A percentile compares a stretch with the other conserved stretches of the same genome.
phyloP scores from a whole-genome alignment of 2,797 vertebrate genomes.

The Gambelia wislizenii region DNA sequence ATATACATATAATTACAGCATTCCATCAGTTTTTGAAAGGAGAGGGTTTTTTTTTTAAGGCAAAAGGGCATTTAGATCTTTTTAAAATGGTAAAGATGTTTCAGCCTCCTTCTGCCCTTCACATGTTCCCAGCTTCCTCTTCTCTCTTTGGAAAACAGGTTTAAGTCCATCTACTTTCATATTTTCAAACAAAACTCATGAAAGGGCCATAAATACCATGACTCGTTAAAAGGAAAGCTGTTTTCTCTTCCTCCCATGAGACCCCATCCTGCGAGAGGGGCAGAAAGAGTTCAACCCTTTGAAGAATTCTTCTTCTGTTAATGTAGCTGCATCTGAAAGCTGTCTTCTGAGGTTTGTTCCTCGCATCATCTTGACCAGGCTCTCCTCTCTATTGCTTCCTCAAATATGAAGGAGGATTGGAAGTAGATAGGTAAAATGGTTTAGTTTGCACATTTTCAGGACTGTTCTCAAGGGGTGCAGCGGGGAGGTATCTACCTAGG shows the following conservation, averaged over 20 bases:
- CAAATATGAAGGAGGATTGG: constrained; percentile 69
- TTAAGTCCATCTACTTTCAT: constrained; percentile 74
- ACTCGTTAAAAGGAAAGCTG: constrained; percentile 78
- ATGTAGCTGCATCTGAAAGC: constrained; percentile 72
- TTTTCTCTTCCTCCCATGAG: constrained; percentile 74
- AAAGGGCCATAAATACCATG: constrained; percentile 76
- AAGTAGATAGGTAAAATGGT: constrained; percentile 50
- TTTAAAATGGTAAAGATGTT: constrained; percentile 56
- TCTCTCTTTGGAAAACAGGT: constrained; percentile 69
- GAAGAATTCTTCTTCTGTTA: constrained; percentile 75
- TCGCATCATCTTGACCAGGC: constrained; percentile 68
- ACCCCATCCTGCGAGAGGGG: constrained; percentile 69
- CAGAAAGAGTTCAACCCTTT: constrained; percentile 73
- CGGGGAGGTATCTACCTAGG: constrained; percentile 51
- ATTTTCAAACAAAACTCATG: constrained; percentile 77
- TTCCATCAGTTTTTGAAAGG: constrained; percentile 54
- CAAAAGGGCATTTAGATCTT: constrained; percentile 68
- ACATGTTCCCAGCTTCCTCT: constrained; percentile 39
- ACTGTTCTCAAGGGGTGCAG: constrained; percentile 41
- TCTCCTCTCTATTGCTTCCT: constrained; percentile 62
- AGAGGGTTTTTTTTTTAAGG: constrained; percentile 65
- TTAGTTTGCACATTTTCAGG: constrained; percentile 67
- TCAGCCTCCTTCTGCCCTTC: constrained; percentile 67
- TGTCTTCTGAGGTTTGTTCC: constrained; percentile 68
- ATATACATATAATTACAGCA: constrained; percentile 50